Base-by-base conservation (phyloP, 2,888 invertebrate species). In the Drosophila sordidula region DNA sequence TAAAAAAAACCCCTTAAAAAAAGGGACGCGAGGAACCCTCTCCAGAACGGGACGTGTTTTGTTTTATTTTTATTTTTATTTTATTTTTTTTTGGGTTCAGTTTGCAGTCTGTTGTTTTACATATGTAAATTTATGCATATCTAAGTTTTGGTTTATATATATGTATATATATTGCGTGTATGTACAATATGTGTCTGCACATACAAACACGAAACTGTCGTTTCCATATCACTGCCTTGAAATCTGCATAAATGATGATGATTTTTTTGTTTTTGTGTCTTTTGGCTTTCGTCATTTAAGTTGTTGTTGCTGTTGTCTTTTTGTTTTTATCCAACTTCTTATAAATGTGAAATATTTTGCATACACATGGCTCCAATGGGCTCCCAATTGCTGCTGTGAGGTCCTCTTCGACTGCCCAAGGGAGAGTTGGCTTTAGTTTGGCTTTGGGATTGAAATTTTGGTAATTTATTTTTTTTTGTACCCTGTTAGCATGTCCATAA, bases 161-260 rank as follows among this genome's bases (percentile, higher is more conserved):
- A 42, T 18, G 45, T 52, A 26, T 32, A 64, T 38, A 62, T 64
- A 45, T 51, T 45, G 14, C 68, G 45, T 38, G 16, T 45, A 16
- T 58, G 14, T 69, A 9, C 9, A 4, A 32, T 38, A 59, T 64
- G 39, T 42, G 45, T 57, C 41, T 18, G 25, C 26, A 36, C 36
- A 67, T 44, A 64, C 45, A 39, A 58, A 75, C 58, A 54, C 52
- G 63, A 68, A 84, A 66, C 58, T 71, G 86, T 87, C 83, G 79
- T 77, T 63, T 57, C 67, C 77, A 64, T 87, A 89, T 85, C 82
- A 67, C 55, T 78, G 82, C 69, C 70, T 75, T 50, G 50, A 71
- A 85, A 89, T 89, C 81, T 87, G 89, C 84, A 84, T 89, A 84
- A 87, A 85, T 87, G 79, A 87, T 89, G 89, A 89, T 87, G 81